phyloP scores from a whole-genome alignment of 2,797 vertebrate species.

The Malacoctenus gilli region DNA sequence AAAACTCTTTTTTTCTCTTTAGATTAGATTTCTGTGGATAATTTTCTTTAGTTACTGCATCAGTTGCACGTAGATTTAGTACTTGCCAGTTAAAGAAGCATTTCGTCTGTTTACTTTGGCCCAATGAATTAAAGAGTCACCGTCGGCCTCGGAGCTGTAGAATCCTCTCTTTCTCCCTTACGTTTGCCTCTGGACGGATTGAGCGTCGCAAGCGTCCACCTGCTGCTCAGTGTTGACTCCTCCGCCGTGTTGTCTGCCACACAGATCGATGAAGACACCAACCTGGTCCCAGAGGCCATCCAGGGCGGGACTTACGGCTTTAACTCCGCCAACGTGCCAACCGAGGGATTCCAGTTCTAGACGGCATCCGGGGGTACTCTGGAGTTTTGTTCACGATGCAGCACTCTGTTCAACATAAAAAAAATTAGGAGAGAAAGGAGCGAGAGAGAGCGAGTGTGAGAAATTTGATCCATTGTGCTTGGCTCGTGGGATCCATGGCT shows the following conservation, averaged over 20 bases:
- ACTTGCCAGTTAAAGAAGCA: too few relatives aligned
- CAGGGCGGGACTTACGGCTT: constrained; percentile 98
- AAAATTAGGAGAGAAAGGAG: constrained; percentile 84
- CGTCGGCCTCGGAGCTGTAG: too few relatives aligned
- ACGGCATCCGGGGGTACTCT: constrained; percentile 83
- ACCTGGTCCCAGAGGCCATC: constrained; percentile 96
- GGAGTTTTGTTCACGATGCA: constrained; percentile 98
- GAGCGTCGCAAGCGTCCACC: neutral
- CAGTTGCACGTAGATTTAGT: too few relatives aligned
- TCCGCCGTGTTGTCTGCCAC: neutral
- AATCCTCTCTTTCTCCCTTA: neutral
- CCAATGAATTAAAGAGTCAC: too few relatives aligned
- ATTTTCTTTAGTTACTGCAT: too few relatives aligned
- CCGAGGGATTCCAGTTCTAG: constrained; percentile 99
- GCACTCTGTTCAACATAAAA: constrained; percentile 92
- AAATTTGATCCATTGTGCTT: constrained; percentile 99
- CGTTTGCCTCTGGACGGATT: neutral
- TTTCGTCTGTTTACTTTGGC: too few relatives aligned
- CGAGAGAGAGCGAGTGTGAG: constrained; percentile 86
- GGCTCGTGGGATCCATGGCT: constrained; percentile 99
- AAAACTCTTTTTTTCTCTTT: too few relatives aligned
- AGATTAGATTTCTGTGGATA: too few relatives aligned
- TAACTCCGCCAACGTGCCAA: constrained; percentile 99
- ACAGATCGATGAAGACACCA: constrained; percentile 98
- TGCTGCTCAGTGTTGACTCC: neutral